Conservation (phyloP, 2,797 vertebrate genomes). For the Sardinella longiceps region DNA sequence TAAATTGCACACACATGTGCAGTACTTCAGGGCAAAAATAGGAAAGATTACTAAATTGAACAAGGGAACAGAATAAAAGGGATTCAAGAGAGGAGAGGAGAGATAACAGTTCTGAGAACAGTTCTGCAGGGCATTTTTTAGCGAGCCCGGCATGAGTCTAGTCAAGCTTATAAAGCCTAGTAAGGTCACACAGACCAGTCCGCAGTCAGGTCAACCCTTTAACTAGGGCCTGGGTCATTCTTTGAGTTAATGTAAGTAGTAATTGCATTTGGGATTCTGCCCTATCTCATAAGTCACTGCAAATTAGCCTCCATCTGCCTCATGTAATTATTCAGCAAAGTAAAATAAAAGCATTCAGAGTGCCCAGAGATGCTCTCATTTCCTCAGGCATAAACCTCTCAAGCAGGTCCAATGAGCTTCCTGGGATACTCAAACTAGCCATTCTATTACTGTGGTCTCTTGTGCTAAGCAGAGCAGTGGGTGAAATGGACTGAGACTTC, state of each 20-base stretch:
- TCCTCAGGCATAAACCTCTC: neutral
- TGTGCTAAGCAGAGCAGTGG: neutral
- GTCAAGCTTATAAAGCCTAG: neutral
- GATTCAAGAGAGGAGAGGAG: neutral
- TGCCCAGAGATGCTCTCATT: neutral
- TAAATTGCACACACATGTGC: neutral
- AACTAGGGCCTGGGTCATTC: slow-evolving; percentile 51
- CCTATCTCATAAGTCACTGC: slow-evolving; percentile 65
- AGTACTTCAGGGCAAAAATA: neutral
- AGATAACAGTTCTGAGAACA: neutral
- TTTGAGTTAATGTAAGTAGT: slow-evolving; percentile 59
- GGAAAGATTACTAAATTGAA: neutral
- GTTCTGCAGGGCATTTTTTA: neutral
- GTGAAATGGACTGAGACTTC: neutral
- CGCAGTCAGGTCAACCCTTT: slow-evolving; percentile 38
- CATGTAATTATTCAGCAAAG: slow-evolving; percentile 64
- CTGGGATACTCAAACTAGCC: neutral
- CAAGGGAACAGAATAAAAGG: neutral
- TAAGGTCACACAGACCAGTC: slow-evolving; percentile 33
- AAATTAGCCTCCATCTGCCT: slow-evolving; percentile 75
- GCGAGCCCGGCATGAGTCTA: neutral
- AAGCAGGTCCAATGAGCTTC: neutral
- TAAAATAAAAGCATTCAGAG: slow-evolving; percentile 19
- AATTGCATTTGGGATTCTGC: slow-evolving; percentile 68
- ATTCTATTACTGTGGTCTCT: neutral